Conservation (phyloP, 2,113 vertebrate genomes). For the Otis tarda region DNA sequence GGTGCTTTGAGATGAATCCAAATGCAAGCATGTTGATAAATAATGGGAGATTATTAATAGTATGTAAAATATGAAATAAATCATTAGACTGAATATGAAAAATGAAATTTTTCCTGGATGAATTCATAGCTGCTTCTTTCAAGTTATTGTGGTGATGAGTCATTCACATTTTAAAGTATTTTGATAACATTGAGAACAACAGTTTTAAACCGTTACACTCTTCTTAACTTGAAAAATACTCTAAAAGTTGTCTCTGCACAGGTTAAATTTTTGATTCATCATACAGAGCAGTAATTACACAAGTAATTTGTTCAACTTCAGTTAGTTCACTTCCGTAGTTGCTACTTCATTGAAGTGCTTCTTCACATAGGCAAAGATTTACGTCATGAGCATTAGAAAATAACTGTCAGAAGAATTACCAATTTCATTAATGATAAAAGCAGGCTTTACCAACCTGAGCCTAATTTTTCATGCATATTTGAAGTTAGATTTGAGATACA, state of each 20-base stretch:
- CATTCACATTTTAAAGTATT: neutral
- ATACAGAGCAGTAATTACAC: neutral
- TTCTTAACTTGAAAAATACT: neutral
- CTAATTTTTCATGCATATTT: neutral
- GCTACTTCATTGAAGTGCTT: neutral
- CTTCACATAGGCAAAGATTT: neutral
- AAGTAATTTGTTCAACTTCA: neutral
- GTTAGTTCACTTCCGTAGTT: neutral
- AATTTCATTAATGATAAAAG: neutral
- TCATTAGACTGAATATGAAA: neutral
- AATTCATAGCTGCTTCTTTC: neutral
- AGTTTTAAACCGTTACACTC: neutral
- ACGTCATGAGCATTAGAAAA: neutral
- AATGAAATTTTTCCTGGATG: neutral
- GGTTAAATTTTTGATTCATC: neutral
- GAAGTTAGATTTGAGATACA: neutral
- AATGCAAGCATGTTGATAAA: neutral
- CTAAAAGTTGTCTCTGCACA: neutral
- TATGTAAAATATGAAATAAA: neutral
- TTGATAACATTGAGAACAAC: neutral
- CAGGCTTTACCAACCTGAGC: neutral
- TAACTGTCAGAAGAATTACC: neutral
- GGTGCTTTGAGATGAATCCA: neutral
- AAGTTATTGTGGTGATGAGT: neutral
- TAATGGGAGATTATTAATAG: neutral